These are phyloP conservation scores for Pterostichus madidus DNA, from an alignment of 2,888 invertebrate species.

Conservation along the genomic window DNA sequence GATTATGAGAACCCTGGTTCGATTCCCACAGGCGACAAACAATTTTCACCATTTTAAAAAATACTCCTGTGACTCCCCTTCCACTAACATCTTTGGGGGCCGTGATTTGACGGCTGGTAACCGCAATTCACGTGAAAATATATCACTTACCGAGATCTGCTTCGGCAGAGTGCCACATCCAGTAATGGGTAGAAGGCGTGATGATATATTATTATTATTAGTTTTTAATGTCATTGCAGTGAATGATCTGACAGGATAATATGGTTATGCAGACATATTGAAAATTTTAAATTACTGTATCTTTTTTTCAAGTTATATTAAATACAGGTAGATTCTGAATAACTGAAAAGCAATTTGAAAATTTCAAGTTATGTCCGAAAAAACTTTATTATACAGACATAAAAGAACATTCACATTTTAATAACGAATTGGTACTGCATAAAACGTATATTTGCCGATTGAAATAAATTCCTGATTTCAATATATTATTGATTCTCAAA, in stretches of 20 bases:
- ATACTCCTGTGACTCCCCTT: too few relatives aligned
- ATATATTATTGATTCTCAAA: conserved; percentile 3
- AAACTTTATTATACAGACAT: conserved; percentile 21
- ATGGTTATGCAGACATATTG: not conserved
- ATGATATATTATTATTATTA: too few relatives aligned
- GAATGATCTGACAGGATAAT: too few relatives aligned
- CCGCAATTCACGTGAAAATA: too few relatives aligned
- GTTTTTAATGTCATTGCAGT: not conserved
- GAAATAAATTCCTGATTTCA: not conserved
- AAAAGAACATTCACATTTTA: conserved; percentile 24
- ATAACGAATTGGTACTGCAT: conserved; percentile 3
- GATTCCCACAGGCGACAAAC: too few relatives aligned
- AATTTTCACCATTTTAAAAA: too few relatives aligned
- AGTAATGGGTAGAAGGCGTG: too few relatives aligned
- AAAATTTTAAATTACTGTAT: conserved; percentile 7
- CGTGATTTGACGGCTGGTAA: too few relatives aligned
- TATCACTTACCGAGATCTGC: too few relatives aligned
- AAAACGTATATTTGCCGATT: not conserved
- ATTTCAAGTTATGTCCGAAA: conserved; percentile 4
- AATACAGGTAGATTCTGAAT: conserved; percentile 10
- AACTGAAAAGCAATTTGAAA: conserved; percentile 14
- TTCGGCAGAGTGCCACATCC: too few relatives aligned
- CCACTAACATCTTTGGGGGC: too few relatives aligned
- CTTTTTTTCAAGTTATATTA: conserved; percentile 25
- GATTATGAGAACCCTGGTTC: too few relatives aligned